Evolutionary conservation across 2,888 invertebrate species (phyloP), one percentile per base, ranked within the genome.

Genomic region (Drosophila colorata): DNA sequence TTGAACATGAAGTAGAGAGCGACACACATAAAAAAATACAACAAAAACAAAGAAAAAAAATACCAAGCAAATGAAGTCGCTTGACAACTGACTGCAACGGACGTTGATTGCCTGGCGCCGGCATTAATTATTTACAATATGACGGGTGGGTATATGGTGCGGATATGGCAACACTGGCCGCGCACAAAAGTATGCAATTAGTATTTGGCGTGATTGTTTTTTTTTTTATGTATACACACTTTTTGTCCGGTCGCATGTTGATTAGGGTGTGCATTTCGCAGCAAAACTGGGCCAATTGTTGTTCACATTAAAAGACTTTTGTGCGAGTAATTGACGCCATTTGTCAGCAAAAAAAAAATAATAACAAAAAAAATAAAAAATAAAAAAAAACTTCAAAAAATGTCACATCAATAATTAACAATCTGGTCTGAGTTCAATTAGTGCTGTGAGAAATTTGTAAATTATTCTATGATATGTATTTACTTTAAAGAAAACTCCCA

Each of bases 61-160:
- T n/a, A 9, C 6, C 20, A 31, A 51, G 48, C 53, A 73, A 86
- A 76, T 80, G 69, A 71, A 79, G 69, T 69, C 65, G 71, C 74
- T 83, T 83, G 81, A 83, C 84, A 86, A 83, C 78, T 83, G 74
- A 86, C 74, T 80, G 74, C 71, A 78, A 69, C 58, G 81, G 79
- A 75, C 72, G 74, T 78, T 87, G 82, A 84, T 87, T 80, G 87
- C 74, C 69, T 52, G 69, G 65, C 63, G 87, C 55, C 72, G 49
- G 66, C 61, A 80, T 87, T 84, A 87, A 87, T 84, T 87, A 87
- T 87, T 87, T 57, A 84, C 60, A 78, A 74, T 74, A 61, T 55
- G 67, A 37, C 8, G 16, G 40, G 43, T 2, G 38, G 13, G 35
- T 5, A 31, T 35, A 28, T 40, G 28, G 11, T 14, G 37, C 14